phyloP scores from a whole-genome alignment of 1,140 invertebrate genomes.

The Triops cancriformis region DNA sequence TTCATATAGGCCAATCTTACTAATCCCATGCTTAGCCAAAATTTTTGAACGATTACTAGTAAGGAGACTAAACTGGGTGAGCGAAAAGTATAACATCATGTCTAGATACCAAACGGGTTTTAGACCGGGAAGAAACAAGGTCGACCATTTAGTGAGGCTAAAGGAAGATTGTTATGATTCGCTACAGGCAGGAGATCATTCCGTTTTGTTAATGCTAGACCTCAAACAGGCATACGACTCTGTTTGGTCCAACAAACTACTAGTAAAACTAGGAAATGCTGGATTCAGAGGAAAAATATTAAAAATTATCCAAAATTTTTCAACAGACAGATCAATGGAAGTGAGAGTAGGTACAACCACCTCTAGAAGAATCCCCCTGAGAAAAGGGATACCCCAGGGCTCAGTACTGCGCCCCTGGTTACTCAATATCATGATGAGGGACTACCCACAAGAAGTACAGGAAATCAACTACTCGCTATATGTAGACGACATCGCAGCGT shows the following conservation, averaged over 20 bases:
- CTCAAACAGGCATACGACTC: neutral
- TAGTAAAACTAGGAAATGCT: neutral
- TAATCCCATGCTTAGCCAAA: neutral
- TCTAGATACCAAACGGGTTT: too few relatives aligned
- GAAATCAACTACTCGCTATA: neutral
- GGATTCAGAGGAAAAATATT: neutral
- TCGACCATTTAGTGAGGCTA: too few relatives aligned
- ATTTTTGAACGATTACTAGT: too few relatives aligned
- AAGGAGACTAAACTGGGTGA: too few relatives aligned
- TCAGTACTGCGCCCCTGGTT: neutral
- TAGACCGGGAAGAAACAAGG: too few relatives aligned
- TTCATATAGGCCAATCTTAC: neutral
- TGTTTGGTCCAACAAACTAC: neutral
- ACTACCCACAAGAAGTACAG: neutral
- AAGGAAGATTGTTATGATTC: too few relatives aligned
- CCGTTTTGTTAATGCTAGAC: neutral
- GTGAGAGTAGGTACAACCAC: neutral
- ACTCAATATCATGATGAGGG: neutral
- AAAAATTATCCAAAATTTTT: neutral
- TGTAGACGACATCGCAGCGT: neutral
- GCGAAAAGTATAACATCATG: too few relatives aligned
- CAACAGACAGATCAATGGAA: neutral
- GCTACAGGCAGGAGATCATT: neutral
- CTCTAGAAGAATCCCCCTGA: neutral
- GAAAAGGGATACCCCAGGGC: neutral